A percentile compares a stretch with the other conserved stretches of the same genome.
These are phyloP conservation scores for Drosophila guanche DNA, from an alignment of 1,140 invertebrate genomes.

Conservation along the genomic window DNA sequence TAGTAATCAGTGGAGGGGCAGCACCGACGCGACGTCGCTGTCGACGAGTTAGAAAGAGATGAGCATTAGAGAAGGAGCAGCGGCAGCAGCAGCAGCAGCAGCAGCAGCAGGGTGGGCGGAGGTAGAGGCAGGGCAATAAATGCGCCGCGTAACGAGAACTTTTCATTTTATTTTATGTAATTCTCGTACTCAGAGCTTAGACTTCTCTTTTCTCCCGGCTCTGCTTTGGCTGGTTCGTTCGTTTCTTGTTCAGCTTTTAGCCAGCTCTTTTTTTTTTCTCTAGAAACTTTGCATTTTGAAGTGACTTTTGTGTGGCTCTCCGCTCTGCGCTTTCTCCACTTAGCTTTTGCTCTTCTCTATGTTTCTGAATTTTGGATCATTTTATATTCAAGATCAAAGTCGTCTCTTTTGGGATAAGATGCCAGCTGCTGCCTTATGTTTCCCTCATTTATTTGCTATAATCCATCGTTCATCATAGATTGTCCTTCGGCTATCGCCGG, in stretches of 20 bases:
- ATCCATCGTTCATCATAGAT: too few relatives aligned
- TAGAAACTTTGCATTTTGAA: constrained; percentile 81
- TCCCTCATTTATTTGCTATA: too few relatives aligned
- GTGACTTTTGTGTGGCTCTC: constrained; percentile 56
- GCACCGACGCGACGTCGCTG: constrained; percentile 34
- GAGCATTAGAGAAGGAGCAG: constrained; percentile 76
- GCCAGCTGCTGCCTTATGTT: too few relatives aligned
- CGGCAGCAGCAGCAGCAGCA: constrained; percentile 38
- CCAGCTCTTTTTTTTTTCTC: constrained; percentile 20
- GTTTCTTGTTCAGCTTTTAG: constrained; percentile 4
- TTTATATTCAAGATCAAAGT: too few relatives aligned
- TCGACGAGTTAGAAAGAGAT: constrained; percentile 83
- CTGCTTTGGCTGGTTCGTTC: constrained; percentile 27
- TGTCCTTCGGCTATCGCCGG: too few relatives aligned
- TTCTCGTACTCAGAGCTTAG: constrained; percentile 46
- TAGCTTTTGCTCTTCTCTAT: not conserved
- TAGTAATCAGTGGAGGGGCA: constrained; percentile 76
- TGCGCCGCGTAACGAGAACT: constrained; percentile 81
- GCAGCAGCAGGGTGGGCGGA: constrained; percentile 5
- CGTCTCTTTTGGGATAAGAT: too few relatives aligned
- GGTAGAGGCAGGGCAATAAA: constrained; percentile 46
- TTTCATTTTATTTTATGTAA: constrained; percentile 83
- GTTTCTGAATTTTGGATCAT: not conserved
- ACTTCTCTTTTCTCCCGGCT: constrained; percentile 41
- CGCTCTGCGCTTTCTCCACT: not conserved